Evolutionary conservation across 2,113 vertebrate species (phyloP).

Genomic region (Orthochromis malagaraziensis): DNA sequence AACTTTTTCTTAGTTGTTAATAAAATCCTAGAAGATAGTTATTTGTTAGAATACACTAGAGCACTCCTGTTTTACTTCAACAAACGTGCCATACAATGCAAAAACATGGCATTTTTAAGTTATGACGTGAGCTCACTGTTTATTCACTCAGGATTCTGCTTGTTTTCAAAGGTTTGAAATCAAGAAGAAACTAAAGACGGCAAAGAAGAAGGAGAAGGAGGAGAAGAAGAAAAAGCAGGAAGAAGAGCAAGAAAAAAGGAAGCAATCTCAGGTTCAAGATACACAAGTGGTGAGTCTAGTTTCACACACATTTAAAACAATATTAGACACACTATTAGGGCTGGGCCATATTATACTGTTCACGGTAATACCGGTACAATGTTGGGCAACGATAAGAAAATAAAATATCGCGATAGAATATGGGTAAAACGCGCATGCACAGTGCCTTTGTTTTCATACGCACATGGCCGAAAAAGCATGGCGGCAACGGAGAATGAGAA

Average conservation of each 20-base stretch:
- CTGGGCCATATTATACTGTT: background rate
- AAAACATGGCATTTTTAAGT: background rate
- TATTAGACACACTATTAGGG: background rate
- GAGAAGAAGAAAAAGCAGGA: constrained; percentile 98
- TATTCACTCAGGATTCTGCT: background rate
- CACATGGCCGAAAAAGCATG: background rate
- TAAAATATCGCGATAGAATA: background rate
- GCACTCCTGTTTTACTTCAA: background rate
- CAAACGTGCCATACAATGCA: background rate
- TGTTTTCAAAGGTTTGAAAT: constrained; percentile 88
- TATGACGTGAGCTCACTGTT: background rate
- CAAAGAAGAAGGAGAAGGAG: constrained; percentile 98
- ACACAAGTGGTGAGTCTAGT: constrained; percentile 80
- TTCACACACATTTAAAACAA: background rate
- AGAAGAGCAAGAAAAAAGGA: constrained; percentile 95
- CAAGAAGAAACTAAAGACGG: constrained; percentile 96
- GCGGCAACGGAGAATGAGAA: background rate
- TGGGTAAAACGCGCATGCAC: accelerated
- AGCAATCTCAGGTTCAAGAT: constrained; percentile 92
- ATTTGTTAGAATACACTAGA: background rate
- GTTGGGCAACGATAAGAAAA: background rate
- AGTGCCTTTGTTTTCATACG: background rate
- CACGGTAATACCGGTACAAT: background rate
- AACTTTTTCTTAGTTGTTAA: background rate
- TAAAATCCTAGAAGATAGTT: background rate